Percentiles rank a stretch among this genome's conserved stretches.
Conservation (phyloP, 2,113 vertebrate species). For the Alligator mississippiensis region DNA sequence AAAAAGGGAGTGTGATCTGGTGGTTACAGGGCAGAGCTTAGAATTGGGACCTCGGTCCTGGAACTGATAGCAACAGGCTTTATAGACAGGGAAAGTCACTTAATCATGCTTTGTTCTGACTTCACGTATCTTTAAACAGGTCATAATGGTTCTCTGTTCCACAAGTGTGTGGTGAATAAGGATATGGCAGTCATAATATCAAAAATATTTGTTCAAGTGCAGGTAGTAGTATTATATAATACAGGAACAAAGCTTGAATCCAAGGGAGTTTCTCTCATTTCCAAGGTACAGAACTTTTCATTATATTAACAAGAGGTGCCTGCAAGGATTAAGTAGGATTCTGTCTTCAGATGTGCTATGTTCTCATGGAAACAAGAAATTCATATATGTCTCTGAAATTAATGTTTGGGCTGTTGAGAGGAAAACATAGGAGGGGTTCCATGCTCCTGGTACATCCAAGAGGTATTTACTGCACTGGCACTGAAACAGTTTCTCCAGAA, state of each 20-base stretch:
- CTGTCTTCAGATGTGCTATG: neutral
- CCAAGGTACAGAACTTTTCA: neutral
- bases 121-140: neutral
- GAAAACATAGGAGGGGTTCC: constrained; percentile 7
- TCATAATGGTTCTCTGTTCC: neutral
- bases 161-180: neutral
- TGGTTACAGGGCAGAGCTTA: neutral
- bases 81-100: neutral
- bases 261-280: neutral
- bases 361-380: neutral
- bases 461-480: neutral
- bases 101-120: neutral
- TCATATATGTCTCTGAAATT: constrained; percentile 10
- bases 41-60: neutral
- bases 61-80: neutral
- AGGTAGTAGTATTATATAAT: neutral
- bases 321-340: neutral
- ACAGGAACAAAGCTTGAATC: neutral
- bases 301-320: neutral
- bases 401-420: constrained; percentile 44
- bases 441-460: neutral
- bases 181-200: neutral
- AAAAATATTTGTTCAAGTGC: neutral
- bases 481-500: constrained; percentile 21
- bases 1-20: neutral